Evolutionary conservation across 2,797 vertebrate genomes (phyloP).

Genomic region (Sebastes steindachneri): DNA sequence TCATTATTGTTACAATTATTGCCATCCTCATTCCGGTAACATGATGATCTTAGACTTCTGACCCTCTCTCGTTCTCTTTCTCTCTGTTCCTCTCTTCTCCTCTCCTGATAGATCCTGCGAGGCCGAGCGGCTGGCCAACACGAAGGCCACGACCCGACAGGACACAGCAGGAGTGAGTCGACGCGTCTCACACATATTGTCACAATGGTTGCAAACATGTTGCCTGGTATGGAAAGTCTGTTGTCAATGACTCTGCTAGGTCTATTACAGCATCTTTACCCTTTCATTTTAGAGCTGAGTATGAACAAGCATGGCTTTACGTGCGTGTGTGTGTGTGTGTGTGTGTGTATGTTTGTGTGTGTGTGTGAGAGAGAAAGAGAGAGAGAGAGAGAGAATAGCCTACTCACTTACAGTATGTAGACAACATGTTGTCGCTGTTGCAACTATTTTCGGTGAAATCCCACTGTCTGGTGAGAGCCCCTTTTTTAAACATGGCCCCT

Average conservation of each 20-base stretch:
- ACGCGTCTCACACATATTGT: conserved; percentile 29
- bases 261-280: neutral
- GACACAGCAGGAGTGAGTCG: conserved; percentile 62
- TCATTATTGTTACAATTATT: neutral
- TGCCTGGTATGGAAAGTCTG: neutral
- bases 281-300: neutral
- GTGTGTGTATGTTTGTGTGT: neutral
- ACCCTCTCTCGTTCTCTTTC: conserved; percentile 12
- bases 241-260: neutral
- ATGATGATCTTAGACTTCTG: conserved; percentile 16
- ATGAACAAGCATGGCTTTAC: neutral
- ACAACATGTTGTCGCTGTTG: neutral
- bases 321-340: neutral
- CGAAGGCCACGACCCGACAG: conserved; percentile 28
- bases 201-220: neutral
- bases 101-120: conserved; percentile 44
- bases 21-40: neutral
- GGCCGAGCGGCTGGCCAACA: conserved; percentile 33
- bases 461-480: neutral
- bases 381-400: neutral
- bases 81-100: conserved; percentile 20
- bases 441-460: neutral
- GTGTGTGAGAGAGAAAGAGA: neutral
- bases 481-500: neutral
- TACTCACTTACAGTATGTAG: neutral